Base-by-base conservation (phyloP, 2,888 invertebrate genomes). In the Lepidocyrtinus sp. region DNA sequence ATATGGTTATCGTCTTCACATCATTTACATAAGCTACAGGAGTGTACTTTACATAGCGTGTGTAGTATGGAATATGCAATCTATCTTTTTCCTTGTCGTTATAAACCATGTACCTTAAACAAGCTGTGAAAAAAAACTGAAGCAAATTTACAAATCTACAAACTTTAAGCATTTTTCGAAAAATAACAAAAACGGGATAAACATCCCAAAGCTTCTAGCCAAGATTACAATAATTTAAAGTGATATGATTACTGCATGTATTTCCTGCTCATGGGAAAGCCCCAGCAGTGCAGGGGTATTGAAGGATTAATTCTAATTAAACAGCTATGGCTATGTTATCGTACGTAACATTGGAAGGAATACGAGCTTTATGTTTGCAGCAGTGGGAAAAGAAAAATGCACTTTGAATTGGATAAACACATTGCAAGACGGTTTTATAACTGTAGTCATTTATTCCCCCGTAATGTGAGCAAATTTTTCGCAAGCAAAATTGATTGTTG, bases 231-330 rank as follows among this genome's bases (percentile, higher is more conserved):
- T 15, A 50, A 36, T 7, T 50, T 50, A 50, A 12, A 50, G 17
- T 12, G 50, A 50, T 50, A 17, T 50, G 50, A 50, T 50, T 50
- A 50, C n/a, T 50, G 17, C 62, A 71, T 71, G 71, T 45, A 71
- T 62, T 71, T 71, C 71, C 71, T 71, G 71, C 27, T 26, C 45
- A 36, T 21, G 19, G 2, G 3, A 36, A 50, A n/a, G 50, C 50
- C 12, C 36, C 5, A 36, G 12, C 36, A 36, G 12, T n/a, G n/a
- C n/a, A n/a, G n/a, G n/a, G n/a, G n/a, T n/a, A n/a, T n/a, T n/a
- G n/a, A n/a, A n/a, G n/a, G n/a, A n/a, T n/a, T n/a, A n/a, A n/a
- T n/a, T n/a, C n/a, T n/a, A n/a, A n/a, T n/a, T n/a, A n/a, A n/a
- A n/a, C n/a, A n/a, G n/a, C n/a, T n/a, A n/a, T n/a, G n/a, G n/a